Conservation (phyloP, 2,888 invertebrate genomes). For the Autographa gamma region DNA sequence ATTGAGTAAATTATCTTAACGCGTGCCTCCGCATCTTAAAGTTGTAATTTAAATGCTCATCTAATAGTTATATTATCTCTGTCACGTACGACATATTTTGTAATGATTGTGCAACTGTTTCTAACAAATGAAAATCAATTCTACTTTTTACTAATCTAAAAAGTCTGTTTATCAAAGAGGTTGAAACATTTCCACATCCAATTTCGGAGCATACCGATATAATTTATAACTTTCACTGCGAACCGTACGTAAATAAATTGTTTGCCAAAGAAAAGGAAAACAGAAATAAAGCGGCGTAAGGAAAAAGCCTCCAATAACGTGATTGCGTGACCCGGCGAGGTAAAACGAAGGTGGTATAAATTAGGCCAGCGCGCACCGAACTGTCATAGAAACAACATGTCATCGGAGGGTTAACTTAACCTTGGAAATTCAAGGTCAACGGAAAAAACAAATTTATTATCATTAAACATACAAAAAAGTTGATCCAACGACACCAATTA, state of each 20-base stretch:
- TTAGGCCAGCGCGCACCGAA: slow-evolving; percentile 62
- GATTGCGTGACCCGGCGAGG: slow-evolving; percentile 70
- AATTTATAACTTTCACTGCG: slow-evolving; percentile 46
- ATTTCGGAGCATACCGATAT: slow-evolving; percentile 50
- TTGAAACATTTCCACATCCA: slow-evolving; percentile 45
- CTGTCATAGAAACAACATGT: slow-evolving; percentile 65
- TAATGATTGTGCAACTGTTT: slow-evolving; percentile 67
- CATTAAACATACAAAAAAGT: slow-evolving; percentile 23
- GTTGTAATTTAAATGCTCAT: slow-evolving; percentile 63
- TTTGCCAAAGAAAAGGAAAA: slow-evolving; percentile 38
- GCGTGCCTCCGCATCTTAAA: slow-evolving; percentile 73
- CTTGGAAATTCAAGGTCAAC: slow-evolving; percentile 61
- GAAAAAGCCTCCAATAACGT: slow-evolving; percentile 68
- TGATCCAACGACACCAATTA: slow-evolving; percentile 47
- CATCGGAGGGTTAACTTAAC: slow-evolving; percentile 60
- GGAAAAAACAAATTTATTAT: slow-evolving; percentile 23
- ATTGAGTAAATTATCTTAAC: slow-evolving; percentile 76
- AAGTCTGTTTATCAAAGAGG: slow-evolving; percentile 54
- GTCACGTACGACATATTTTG: slow-evolving; percentile 72
- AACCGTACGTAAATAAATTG: slow-evolving; percentile 48
- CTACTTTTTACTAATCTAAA: slow-evolving; percentile 61
- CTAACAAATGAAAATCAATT: slow-evolving; percentile 40
- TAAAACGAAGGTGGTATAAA: slow-evolving; percentile 67
- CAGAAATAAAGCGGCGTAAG: slow-evolving; percentile 58
- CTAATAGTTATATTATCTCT: slow-evolving; percentile 64